phyloP scores from a whole-genome alignment of 1,140 invertebrate genomes.

The Andricus grossulariae region DNA sequence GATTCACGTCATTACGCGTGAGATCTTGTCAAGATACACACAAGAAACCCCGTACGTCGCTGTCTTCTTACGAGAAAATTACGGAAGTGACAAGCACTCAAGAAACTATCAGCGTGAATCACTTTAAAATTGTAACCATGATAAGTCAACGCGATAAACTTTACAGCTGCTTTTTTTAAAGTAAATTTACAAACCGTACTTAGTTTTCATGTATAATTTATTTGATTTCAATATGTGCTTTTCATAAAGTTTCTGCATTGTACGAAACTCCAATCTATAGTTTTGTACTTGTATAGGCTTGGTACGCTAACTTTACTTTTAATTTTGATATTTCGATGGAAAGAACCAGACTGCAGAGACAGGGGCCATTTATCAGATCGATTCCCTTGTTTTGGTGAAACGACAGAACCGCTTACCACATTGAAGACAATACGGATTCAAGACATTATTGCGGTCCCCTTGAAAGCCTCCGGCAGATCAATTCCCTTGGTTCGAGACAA shows the following conservation, averaged over 20 bases:
- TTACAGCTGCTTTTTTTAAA: background rate
- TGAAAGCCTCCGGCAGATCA: conserved; percentile 69
- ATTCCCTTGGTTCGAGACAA: conserved; percentile 48
- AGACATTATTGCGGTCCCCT: conserved; percentile 58
- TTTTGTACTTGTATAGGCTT: too few relatives aligned
- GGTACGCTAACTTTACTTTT: too few relatives aligned
- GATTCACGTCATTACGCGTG: conserved; percentile 63
- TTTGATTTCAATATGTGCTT: too few relatives aligned
- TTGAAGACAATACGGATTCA: conserved; percentile 48
- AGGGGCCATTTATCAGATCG: conserved; percentile 51
- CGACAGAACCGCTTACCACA: conserved; percentile 47
- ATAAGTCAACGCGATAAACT: background rate
- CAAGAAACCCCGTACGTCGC: conserved; percentile 33
- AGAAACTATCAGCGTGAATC: conserved; percentile 18
- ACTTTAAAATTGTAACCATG: conserved; percentile 4
- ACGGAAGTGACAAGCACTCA: conserved; percentile 39
- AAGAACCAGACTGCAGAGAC: conserved; percentile 28
- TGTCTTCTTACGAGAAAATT: conserved; percentile 39
- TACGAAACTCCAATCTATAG: too few relatives aligned
- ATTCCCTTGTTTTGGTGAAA: conserved; percentile 47
- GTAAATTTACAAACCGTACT: background rate
- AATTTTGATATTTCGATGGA: background rate
- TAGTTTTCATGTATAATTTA: background rate
- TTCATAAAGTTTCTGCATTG: too few relatives aligned
- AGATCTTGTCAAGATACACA: conserved; percentile 60